Base-by-base conservation (phyloP, 2,113 vertebrate species). In the Melanerpes aurifrons region DNA sequence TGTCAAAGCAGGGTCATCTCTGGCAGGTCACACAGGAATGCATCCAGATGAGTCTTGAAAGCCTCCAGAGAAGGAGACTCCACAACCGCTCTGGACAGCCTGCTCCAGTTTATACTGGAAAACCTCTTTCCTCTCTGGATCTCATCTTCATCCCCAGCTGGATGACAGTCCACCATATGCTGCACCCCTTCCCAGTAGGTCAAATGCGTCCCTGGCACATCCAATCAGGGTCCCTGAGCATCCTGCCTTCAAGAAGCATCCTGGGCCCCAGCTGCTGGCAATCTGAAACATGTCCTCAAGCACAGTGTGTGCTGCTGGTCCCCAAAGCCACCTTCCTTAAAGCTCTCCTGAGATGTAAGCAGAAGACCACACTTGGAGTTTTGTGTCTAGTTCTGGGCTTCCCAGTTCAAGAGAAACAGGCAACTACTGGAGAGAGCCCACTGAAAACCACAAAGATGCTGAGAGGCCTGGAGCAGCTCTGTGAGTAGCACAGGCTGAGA, bases 191-290 rank as follows among this genome's bases (percentile, higher is more conserved):
- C 45, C 7, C 3, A 29, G 4, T 7, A 10, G 7, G n/a, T 17
- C 25, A 6, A 6, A 31, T 35, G 32, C 8, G 8, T 22, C 50
- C 50, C 40, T 37, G 18, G 24, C 40, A 35, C 6, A 0, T 29
- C 0, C 0, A 26, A 1, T 35, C 7, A 20, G 63, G 24, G 14
- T 43, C 28, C 20, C 78, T 37, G 32, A 37, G 59, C 66, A 57
- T n/a, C 62, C 26, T 15, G 45, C 25, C 28, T 31, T 7, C 2
- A 6, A 21, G n/a, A 5, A 1, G 18, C 63, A 18, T 9, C 47
- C 54, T 56, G 18, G 18, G 7, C 19, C 10, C 12, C 48, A 26
- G 56, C 6, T 43, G 3, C 13, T 0, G 0, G 11, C 35, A 5
- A 70, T 45, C 50, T 66, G 82, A 66, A 72, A 13, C 43, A 7